phyloP scores from a whole-genome alignment of 2,113 vertebrate species.

The Calonectris borealis region DNA sequence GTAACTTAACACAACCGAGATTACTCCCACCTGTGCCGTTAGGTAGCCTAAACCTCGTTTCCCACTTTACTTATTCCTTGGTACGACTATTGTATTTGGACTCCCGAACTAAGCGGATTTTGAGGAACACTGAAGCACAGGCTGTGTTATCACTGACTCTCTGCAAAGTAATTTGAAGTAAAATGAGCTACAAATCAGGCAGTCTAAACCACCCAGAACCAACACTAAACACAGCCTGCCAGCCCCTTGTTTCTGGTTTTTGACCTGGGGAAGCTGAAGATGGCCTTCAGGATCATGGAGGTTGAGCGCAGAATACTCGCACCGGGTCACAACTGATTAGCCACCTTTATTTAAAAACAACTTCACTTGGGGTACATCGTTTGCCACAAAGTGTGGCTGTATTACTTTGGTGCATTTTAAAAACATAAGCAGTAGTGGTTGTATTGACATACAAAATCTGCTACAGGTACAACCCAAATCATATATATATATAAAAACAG shows the following conservation, averaged over 20 bases:
- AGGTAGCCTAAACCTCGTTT: fast-evolving
- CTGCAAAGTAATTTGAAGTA: neutral
- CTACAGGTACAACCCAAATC: neutral
- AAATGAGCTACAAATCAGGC: fast-evolving
- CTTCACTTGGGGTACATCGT: fast-evolving
- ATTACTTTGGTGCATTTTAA: neutral
- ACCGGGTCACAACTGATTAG: fast-evolving
- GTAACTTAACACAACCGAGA: too few relatives aligned
- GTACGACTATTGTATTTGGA: fast-evolving
- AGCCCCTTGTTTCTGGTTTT: fast-evolving
- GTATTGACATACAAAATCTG: neutral
- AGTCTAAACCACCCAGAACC: too few relatives aligned
- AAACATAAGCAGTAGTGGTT: neutral
- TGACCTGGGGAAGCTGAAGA: neutral
- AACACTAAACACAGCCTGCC: fast-evolving
- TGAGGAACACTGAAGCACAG: too few relatives aligned
- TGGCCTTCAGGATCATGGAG: fast-evolving
- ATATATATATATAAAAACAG: neutral
- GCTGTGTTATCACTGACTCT: fast-evolving
- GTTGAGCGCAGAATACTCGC: fast-evolving
- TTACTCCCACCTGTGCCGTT: fast-evolving
- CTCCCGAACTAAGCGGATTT: fast-evolving
- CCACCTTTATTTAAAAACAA: neutral
- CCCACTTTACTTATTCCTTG: neutral
- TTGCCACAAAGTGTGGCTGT: neutral